Evolutionary conservation across 2,888 invertebrate genomes (phyloP), one percentile per base, ranked within the genome.

Genomic region (Drosophila colorata): DNA sequence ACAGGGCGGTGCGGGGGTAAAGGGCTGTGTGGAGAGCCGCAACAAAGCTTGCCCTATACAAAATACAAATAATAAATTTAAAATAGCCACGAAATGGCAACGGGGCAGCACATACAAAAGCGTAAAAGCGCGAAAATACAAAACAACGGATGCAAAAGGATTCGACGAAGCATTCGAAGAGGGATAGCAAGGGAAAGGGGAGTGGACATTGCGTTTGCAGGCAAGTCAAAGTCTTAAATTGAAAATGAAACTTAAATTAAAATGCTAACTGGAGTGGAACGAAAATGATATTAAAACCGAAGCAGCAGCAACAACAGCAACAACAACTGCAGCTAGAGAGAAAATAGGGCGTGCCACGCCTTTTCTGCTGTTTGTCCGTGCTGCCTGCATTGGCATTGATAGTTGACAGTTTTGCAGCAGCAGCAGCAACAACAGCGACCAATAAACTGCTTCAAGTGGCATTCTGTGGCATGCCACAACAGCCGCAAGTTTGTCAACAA

Each of bases 201-300:
- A 16, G 33, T 55, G 67, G 53, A 44, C 41, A 64, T 25, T 58
- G 76, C 64, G 60, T 67, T 57, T 75, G 78, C 86, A 59, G 65
- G 81, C 87, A 84, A 84, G 87, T 78, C 85, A 87, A 84, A 87
- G 87, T 85, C 85, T 82, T 84, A 89, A 89, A 88, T 88, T 85
- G 85, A 90, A 85, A 90, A 89, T 87, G 82, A 87, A 90, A 90
- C 87, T 90, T 90, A 89, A 90, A 90, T 90, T 90, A 90, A 90
- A 90, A 91, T 89, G 86, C 87, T 87, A 90, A 90, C 88, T 90
- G 88, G 89, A 90, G 90, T 90, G 91, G 90, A 90, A 90, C 89
- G 80, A 82, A 87, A 90, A 84, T 91, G 90, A 91, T 90, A 90
- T 90, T 90, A 78, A 86, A 86, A 83, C 75, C 77, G 78, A 78